Evolutionary conservation across 2,888 invertebrate genomes (phyloP), one percentile per base, ranked within the genome.

Genomic region (Lepidocyrtinus sp.): DNA sequence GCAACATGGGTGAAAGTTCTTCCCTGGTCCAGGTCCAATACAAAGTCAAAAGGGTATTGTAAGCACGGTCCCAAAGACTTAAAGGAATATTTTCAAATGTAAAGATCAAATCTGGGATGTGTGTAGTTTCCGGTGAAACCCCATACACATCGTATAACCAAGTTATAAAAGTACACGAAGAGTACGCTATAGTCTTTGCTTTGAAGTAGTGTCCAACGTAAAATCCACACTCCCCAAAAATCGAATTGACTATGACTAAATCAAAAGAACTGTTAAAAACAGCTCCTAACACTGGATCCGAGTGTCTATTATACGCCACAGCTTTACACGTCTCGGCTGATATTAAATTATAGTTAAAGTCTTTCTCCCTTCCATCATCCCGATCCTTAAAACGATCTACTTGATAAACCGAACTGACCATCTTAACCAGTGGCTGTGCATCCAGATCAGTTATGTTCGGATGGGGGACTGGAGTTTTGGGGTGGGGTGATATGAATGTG

Each of bases 151-250:
- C 84, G 67, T 82, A 84, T 55, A 76, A 83, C 82, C 83, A 84
- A 0, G 82, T 75, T 36, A 83, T 68, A 12, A 82, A 76, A 7
- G 82, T 68, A 21, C 76, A 64, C 0, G 80, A 75, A 46, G 68
- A 68, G 21, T 80, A 85, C 7, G 71, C 67, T 1, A 84, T 83
- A 24, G 70, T 82, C 59, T 85, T 85, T 1, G 84, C 84, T 15
- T 75, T 73, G 22, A 75, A 73, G 21, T 83, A 71, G 25, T 82
- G 61, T 2, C 82, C 83, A 0, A 85, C 77, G n/a, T 75, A 64
- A 9, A 80, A 76, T 1, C 84, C 85, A 69, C 85, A 84, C 64
- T 85, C 85, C n/a, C 83, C 82, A 75, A 83, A 83, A n/a, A 82
- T 69, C 21, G 75, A 64, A 27, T 83, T 83, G 9, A 81, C 75